phyloP scores from a whole-genome alignment of 2,113 vertebrate species.

The Cardinalis cardinalis region DNA sequence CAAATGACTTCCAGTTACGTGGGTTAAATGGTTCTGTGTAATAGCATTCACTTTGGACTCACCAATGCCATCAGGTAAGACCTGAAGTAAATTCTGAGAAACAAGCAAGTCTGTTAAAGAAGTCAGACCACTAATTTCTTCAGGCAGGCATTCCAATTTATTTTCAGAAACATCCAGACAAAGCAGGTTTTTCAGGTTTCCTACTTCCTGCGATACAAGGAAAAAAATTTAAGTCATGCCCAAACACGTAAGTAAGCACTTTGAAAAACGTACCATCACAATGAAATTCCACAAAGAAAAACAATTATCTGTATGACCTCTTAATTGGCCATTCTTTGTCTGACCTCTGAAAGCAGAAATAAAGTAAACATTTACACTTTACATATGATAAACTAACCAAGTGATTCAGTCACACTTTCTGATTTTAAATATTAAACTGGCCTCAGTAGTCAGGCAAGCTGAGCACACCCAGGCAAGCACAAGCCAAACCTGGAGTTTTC shows the following conservation, averaged over 20 bases:
- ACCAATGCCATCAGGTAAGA: constrained; percentile 92
- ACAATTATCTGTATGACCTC: background rate
- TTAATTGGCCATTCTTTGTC: background rate
- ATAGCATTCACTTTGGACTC: constrained; percentile 25
- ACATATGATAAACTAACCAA: background rate
- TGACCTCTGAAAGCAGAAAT: background rate
- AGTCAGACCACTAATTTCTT: constrained; percentile 86
- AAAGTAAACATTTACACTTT: background rate
- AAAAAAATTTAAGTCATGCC: constrained; percentile 31
- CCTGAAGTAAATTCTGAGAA: constrained; percentile 92
- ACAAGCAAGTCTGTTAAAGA: constrained; percentile 90
- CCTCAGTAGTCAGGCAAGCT: background rate
- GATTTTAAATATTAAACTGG: background rate
- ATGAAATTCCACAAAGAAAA: background rate
- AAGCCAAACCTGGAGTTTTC: background rate
- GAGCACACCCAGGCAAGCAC: constrained; percentile 8
- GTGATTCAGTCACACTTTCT: background rate
- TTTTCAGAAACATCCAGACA: constrained; percentile 98
- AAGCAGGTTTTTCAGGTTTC: constrained; percentile 89
- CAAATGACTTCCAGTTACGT: background rate
- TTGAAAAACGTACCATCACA: background rate
- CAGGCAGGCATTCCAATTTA: constrained; percentile 91
- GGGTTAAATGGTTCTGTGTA: background rate
- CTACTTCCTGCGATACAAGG: constrained; percentile 81
- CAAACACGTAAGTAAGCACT: constrained; percentile 13